These are phyloP conservation scores for Hypena proboscidalis DNA, from an alignment of 2,888 invertebrate genomes.

Conservation along the genomic window DNA sequence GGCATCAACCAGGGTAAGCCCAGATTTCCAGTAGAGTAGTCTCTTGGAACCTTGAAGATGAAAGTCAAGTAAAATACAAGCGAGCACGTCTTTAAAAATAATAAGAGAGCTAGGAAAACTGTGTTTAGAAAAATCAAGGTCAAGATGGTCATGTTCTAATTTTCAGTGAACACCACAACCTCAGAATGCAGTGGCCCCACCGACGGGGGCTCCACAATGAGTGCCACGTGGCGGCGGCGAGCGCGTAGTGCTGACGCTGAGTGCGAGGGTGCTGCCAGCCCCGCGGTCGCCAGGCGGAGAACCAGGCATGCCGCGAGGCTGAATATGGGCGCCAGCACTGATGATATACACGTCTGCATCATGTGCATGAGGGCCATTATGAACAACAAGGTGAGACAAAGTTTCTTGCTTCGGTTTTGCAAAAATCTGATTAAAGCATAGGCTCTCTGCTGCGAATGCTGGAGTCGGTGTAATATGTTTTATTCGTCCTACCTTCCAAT, in stretches of 20 bases:
- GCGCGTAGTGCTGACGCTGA: slow-evolving; percentile 67
- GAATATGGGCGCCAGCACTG: slow-evolving; percentile 98
- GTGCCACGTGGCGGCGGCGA: slow-evolving; percentile 69
- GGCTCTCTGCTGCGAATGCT: no score
- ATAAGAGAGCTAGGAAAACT: no score
- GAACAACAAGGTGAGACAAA: slow-evolving; percentile 99
- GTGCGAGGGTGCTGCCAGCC: slow-evolving; percentile 63
- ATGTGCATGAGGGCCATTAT: slow-evolving; percentile 99
- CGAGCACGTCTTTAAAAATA: no score
- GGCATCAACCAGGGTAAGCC: slow-evolving; percentile 86
- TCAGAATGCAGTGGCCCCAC: slow-evolving; percentile 76
- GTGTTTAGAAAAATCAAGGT: not conserved
- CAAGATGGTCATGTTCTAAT: not conserved
- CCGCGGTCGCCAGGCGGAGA: slow-evolving; percentile 84
- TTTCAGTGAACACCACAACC: slow-evolving; percentile 70
- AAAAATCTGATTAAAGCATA: no score
- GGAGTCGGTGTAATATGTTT: no score
- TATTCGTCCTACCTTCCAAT: no score
- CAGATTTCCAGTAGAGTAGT: not conserved
- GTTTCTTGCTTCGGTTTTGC: no score
- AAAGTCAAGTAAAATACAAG: no score
- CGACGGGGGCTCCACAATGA: slow-evolving; percentile 64
- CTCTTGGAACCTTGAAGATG: no score
- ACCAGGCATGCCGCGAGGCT: slow-evolving; percentile 94
- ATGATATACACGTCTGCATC: slow-evolving; percentile 99